These are phyloP conservation scores for Passer domesticus DNA, from an alignment of 2,113 vertebrate genomes.

Conservation along the genomic window DNA sequence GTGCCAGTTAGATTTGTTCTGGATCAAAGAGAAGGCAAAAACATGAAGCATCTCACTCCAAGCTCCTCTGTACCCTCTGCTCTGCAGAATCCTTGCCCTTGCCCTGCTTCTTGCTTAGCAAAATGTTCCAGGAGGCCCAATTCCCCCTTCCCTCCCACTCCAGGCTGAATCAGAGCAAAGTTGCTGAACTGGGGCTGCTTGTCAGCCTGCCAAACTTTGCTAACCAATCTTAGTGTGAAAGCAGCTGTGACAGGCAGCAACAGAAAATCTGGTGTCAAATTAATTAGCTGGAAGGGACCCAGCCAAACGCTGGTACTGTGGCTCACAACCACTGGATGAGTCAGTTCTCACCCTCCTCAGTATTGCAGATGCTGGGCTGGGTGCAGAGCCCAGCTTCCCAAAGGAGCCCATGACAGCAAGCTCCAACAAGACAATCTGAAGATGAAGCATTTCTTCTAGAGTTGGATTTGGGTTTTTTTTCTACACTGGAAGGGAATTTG, in stretches of 20 bases:
- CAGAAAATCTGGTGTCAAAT: not conserved
- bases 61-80: not conserved
- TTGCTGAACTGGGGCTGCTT: not conserved
- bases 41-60: not conserved
- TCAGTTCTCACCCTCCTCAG: not conserved
- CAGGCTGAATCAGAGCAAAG: constrained; percentile 3
- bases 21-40: not conserved
- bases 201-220: not conserved
- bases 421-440: not conserved
- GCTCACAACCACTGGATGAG: not conserved
- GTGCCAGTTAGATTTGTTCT: not conserved
- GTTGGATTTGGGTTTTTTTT: not conserved
- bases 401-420: not conserved
- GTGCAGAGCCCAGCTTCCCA: not conserved
- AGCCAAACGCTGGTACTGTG: not conserved
- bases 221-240: not conserved
- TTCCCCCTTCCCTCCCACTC: not conserved
- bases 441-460: not conserved
- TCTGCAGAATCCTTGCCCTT: not conserved
- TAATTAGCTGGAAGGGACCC: constrained; percentile 22
- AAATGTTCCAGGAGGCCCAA: not conserved
- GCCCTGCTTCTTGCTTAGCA: not conserved
- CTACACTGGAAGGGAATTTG: not conserved
- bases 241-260: not conserved
- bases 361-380: not conserved